A percentile compares a stretch with the other conserved stretches of the same genome.
Conservation (phyloP, 2,888 invertebrate genomes). For the Dryocosmus kuriphilus region DNA sequence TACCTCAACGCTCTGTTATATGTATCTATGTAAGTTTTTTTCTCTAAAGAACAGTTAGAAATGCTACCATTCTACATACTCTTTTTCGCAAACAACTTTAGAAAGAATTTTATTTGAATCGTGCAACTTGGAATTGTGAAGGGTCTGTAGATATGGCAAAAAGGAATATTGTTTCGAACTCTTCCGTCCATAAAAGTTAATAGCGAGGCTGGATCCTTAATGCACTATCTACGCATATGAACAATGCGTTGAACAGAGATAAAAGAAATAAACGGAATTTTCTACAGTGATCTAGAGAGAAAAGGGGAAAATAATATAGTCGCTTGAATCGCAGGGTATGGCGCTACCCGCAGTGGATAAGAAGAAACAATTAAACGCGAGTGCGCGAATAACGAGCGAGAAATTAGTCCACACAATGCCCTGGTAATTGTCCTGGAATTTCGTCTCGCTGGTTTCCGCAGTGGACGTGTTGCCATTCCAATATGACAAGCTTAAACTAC, state of each 20-base stretch:
- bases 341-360: conserved; percentile 35
- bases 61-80: no score
- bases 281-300: background rate
- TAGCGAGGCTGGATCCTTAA: conserved; percentile 12
- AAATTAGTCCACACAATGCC: conserved; percentile 40
- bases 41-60: no score
- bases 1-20: no score
- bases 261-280: background rate
- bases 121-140: background rate
- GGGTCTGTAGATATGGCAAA: background rate
- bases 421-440: conserved; percentile 38
- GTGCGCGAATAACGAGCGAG: conserved; percentile 37
- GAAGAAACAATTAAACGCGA: conserved; percentile 36
- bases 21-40: no score
- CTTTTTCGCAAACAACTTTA: no score
- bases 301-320: conserved; percentile 30
- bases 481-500: background rate
- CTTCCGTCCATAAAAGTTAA: background rate
- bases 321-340: conserved; percentile 19
- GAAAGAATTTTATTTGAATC: no score
- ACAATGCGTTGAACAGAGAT: conserved; percentile 6
- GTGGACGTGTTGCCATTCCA: conserved; percentile 17
- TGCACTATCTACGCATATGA: background rate
- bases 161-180: conserved; percentile 8
- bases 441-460: conserved; percentile 36